These are phyloP conservation scores for Lepus townsendii DNA, from an alignment of 2,797 vertebrate species.

Conservation along the genomic window DNA sequence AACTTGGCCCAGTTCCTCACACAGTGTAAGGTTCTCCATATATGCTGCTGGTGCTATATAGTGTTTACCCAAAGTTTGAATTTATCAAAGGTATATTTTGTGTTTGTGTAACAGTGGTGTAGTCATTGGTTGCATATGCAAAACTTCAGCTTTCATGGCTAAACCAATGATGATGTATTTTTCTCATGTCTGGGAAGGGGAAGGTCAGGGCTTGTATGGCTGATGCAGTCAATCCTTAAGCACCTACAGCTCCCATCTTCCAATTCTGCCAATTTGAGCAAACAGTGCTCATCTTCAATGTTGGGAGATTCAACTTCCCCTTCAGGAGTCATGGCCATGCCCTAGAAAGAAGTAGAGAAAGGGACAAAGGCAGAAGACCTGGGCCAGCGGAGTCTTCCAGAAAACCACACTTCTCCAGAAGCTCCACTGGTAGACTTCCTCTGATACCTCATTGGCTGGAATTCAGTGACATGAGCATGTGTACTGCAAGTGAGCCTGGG, in stretches of 20 bases:
- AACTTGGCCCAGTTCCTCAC: not conserved
- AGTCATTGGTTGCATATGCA: not conserved
- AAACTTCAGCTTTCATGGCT: not conserved
- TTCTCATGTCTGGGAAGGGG: not conserved
- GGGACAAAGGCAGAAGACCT: not conserved
- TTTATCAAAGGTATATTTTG: not conserved
- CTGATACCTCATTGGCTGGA: not conserved
- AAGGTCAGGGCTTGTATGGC: not conserved
- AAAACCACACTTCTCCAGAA: not conserved
- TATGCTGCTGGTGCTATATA: not conserved
- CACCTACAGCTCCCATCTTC: not conserved
- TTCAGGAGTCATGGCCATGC: not conserved
- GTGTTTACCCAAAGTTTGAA: not conserved
- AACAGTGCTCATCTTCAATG: not conserved
- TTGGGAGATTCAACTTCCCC: not conserved
- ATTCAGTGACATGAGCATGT: not conserved
- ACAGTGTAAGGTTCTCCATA: not conserved
- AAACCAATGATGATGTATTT: not conserved
- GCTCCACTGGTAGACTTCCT: not conserved
- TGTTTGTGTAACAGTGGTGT: not conserved
- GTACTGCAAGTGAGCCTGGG: not conserved
- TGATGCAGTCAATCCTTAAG: not conserved
- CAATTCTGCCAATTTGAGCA: not conserved
- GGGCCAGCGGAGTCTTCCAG: not conserved
- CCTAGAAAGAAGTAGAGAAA: not conserved